Percentiles rank a stretch among this genome's conserved stretches.
phyloP scores from a whole-genome alignment of 2,113 vertebrate species.

The Poicephalus gulielmi region DNA sequence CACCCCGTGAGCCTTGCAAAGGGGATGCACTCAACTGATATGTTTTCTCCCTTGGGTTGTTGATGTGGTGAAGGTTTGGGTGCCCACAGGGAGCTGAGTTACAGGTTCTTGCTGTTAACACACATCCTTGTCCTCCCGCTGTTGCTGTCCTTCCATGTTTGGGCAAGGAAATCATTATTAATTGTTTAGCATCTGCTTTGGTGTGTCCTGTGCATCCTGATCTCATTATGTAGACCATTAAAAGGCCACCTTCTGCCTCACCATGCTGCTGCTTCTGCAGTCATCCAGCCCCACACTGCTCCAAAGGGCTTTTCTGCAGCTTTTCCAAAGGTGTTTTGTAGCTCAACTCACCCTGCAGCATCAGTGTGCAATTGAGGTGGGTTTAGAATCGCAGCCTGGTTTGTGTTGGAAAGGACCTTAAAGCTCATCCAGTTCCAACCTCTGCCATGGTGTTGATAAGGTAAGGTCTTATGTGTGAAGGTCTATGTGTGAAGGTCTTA shows the following conservation, averaged over 20 bases:
- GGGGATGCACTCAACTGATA: fast-evolving
- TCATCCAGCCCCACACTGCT: neutral
- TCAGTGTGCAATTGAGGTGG: fast-evolving
- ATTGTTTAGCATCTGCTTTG: neutral
- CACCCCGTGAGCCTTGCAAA: fast-evolving
- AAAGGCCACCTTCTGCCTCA: neutral
- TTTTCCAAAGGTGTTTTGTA: neutral
- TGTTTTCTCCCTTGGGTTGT: fast-evolving
- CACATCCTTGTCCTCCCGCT: fast-evolving
- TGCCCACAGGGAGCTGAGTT: neutral
- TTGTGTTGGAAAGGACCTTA: neutral
- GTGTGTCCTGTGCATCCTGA: neutral
- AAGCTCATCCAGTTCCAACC: neutral
- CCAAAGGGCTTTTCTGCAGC: neutral
- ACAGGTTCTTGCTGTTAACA: neutral
- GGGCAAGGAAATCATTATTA: neutral
- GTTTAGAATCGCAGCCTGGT: neutral
- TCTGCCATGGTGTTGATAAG: neutral
- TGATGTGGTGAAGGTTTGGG: fast-evolving
- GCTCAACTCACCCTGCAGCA: neutral
- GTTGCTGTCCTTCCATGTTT: neutral
- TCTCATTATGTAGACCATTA: neutral
- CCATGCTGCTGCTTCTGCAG: neutral
- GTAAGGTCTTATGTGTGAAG: neutral
- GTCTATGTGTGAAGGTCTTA: neutral